phyloP scores from a whole-genome alignment of 2,113 vertebrate genomes.

The Eptesicus fuscus region DNA sequence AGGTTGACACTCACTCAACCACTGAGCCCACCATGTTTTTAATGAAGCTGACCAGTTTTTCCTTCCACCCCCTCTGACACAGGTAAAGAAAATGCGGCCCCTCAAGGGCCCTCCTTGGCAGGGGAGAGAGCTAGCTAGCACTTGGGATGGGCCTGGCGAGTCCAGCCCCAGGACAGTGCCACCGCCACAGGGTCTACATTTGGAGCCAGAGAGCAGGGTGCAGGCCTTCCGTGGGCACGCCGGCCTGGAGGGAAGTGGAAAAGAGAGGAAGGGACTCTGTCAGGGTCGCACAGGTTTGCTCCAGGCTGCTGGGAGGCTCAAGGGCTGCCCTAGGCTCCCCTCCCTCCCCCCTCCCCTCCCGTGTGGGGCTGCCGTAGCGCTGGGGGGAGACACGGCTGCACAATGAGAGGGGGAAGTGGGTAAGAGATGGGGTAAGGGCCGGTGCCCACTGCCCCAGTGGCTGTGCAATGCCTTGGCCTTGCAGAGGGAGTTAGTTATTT shows the following conservation, averaged over 20 bases:
- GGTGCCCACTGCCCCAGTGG: not conserved
- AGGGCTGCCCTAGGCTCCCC: not conserved
- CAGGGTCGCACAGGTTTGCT: not conserved
- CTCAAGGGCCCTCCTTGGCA: not conserved
- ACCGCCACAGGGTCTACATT: not conserved
- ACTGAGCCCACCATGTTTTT: not conserved
- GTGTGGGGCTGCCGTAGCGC: not conserved
- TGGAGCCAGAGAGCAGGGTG: not conserved
- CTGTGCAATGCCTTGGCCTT: not conserved
- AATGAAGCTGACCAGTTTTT: not conserved
- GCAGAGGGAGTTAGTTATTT: conserved; percentile 37
- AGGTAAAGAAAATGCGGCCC: conserved; percentile 9
- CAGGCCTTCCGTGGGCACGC: not conserved
- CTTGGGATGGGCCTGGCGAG: conserved; percentile 12
- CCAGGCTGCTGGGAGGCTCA: not conserved
- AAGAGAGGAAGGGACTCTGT: not conserved
- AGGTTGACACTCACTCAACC: too few relatives aligned
- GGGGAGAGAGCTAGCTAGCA: not conserved
- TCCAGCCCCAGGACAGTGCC: not conserved
- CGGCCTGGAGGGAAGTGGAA: not conserved
- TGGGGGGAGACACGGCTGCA: not conserved
- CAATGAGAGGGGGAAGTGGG: not conserved
- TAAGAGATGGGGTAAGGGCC: not conserved
- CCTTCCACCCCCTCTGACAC: not conserved
- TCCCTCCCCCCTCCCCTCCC: too few relatives aligned